Evolutionary conservation across 2,797 vertebrate species (phyloP).

Genomic region (Premnoplex brunnescens): DNA sequence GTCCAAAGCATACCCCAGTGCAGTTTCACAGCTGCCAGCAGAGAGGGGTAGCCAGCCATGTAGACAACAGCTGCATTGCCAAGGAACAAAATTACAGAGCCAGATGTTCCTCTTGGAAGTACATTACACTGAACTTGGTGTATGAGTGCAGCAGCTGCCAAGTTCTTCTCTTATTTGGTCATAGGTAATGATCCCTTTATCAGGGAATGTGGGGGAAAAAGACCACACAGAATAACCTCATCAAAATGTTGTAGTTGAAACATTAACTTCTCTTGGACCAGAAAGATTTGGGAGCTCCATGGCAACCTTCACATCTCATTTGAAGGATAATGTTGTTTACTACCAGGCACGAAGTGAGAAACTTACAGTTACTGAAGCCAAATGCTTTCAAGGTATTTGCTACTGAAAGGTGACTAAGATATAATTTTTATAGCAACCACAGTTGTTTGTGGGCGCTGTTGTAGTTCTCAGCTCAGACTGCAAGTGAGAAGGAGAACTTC

Average conservation of each 20-base stretch:
- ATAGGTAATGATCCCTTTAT: slow-evolving; percentile 48
- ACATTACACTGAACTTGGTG: slow-evolving; percentile 46
- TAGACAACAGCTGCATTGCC: slow-evolving; percentile 45
- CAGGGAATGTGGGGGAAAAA: slow-evolving; percentile 19
- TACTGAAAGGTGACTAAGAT: slow-evolving; percentile 43
- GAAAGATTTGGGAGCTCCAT: slow-evolving; percentile 37
- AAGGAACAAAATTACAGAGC: slow-evolving; percentile 40
- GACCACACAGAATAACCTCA: slow-evolving; percentile 16
- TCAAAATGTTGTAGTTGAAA: background rate
- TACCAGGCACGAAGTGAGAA: slow-evolving; percentile 53
- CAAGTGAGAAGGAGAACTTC: slow-evolving; percentile 28
- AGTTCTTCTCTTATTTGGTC: slow-evolving; percentile 56
- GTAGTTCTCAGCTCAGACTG: slow-evolving; percentile 48
- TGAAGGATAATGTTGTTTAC: slow-evolving; percentile 59
- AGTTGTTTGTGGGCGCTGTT: slow-evolving; percentile 46
- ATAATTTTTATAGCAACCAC: slow-evolving; percentile 34
- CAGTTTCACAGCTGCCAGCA: slow-evolving; percentile 22
- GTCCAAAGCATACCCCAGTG: background rate
- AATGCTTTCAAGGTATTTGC: slow-evolving; percentile 59
- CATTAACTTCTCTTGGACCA: background rate
- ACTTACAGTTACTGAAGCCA: slow-evolving; percentile 35
- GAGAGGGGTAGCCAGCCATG: slow-evolving; percentile 41
- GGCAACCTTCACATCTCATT: slow-evolving; percentile 42
- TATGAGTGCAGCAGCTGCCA: slow-evolving; percentile 49
- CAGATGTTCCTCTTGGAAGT: slow-evolving; percentile 70